Evolutionary conservation across 1,140 invertebrate species (phyloP).

Genomic region (Apis florea): DNA sequence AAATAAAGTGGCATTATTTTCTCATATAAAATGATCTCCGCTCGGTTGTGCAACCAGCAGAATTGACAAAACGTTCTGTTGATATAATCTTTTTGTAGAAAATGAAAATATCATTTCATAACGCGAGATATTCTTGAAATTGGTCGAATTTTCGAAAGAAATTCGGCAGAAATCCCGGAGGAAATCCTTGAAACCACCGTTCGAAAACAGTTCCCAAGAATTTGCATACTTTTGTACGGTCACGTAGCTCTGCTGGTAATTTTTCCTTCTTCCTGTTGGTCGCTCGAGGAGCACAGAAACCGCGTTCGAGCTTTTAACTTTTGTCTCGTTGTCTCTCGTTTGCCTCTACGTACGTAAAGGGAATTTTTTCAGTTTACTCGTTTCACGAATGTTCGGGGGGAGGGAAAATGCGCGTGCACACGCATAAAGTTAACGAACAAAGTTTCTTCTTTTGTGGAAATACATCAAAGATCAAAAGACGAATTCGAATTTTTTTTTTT

Average conservation of each 20-base stretch:
- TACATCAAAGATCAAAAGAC: background rate
- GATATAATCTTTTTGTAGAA: no score
- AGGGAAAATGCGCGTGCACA: background rate
- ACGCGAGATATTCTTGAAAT: background rate
- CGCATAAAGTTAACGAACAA: slow-evolving; percentile 15
- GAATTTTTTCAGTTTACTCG: background rate
- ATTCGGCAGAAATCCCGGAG: background rate
- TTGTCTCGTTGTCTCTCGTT: background rate
- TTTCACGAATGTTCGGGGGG: background rate
- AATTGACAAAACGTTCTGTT: no score
- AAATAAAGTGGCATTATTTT: no score
- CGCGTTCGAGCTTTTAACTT: slow-evolving; percentile 4
- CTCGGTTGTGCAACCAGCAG: no score
- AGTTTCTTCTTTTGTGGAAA: background rate
- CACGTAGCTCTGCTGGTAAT: background rate
- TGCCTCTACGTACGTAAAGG: background rate
- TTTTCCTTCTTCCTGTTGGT: background rate
- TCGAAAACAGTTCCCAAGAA: background rate
- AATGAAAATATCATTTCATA: background rate
- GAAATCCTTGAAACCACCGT: background rate
- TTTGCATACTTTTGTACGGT: slow-evolving; percentile 22
- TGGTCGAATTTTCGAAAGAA: background rate
- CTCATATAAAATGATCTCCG: no score
- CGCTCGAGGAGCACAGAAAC: background rate
- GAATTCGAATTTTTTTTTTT: background rate